These are phyloP conservation scores for Aspiorhynchus laticeps DNA, from an alignment of 2,113 vertebrate species.

Conservation along the genomic window DNA sequence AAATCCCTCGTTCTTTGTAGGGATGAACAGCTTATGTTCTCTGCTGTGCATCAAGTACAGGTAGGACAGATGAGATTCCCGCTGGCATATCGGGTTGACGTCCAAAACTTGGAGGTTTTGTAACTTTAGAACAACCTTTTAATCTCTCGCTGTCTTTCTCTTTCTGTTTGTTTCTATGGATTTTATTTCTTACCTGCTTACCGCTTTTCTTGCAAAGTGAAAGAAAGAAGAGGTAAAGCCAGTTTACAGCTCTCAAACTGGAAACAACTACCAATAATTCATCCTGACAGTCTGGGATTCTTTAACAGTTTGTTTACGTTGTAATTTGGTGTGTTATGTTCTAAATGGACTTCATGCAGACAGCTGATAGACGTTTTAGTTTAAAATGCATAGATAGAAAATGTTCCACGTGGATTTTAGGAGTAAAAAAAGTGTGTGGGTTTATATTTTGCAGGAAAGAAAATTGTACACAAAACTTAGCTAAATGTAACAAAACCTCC, in stretches of 20 bases:
- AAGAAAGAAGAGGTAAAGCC: conserved; percentile 34
- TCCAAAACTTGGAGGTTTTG: neutral
- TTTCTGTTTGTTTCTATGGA: neutral
- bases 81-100: neutral
- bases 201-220: neutral
- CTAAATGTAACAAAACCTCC: neutral
- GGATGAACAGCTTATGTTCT: conserved; percentile 87
- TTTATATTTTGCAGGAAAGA: neutral
- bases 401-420: neutral
- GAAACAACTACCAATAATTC: conserved; percentile 13
- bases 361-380: neutral
- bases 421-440: neutral
- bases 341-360: neutral
- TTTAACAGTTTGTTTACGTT: conserved; percentile 5
- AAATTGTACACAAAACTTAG: neutral
- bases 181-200: neutral
- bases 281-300: conserved; percentile 12
- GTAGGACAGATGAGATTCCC: conserved; percentile 69
- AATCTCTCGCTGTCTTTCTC: conserved; percentile 10
- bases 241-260: conserved; percentile 28
- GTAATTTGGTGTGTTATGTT: neutral
- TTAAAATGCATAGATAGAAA: neutral
- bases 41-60: conserved; percentile 89
- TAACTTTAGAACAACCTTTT: conserved; percentile 13
- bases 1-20: conserved; percentile 68